Percentiles rank a stretch among this genome's conserved stretches.
Conservation (phyloP, 2,888 invertebrate genomes). For the Bhutanitis thaidina region DNA sequence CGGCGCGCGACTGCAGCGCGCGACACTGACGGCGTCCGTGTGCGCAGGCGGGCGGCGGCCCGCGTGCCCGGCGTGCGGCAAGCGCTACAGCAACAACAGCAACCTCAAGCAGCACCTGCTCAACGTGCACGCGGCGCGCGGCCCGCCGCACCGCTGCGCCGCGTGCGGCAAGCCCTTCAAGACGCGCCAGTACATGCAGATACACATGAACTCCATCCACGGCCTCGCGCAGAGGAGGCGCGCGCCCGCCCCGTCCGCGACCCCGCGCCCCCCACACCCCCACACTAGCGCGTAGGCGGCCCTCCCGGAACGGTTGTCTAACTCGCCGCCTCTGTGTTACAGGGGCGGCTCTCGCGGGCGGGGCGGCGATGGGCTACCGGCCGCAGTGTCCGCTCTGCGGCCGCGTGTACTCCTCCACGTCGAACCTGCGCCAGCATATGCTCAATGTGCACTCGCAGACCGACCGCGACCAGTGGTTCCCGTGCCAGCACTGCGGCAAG, state of each 20-base stretch:
- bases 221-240: slow-evolving; percentile 74
- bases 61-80: slow-evolving; percentile 84
- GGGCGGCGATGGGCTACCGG: slow-evolving; percentile 77
- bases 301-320: slow-evolving; percentile 34
- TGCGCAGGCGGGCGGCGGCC: slow-evolving; percentile 66
- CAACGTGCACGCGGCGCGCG: slow-evolving; percentile 84
- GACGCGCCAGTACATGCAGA: slow-evolving; percentile 85
- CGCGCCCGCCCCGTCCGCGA: background rate
- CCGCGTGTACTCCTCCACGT: slow-evolving; percentile 85
- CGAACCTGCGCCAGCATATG: slow-evolving; percentile 88
- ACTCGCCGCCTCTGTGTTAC: slow-evolving; percentile 84
- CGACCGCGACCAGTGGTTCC: slow-evolving; percentile 85
- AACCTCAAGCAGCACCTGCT: slow-evolving; percentile 85
- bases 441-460: slow-evolving; percentile 87
- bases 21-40: slow-evolving; percentile 39
- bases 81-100: slow-evolving; percentile 84
- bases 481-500: slow-evolving; percentile 86
- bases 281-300: background rate
- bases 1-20: too few relatives aligned
- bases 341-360: slow-evolving; percentile 82
- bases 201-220: slow-evolving; percentile 84
- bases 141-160: slow-evolving; percentile 81
- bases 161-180: slow-evolving; percentile 83
- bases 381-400: slow-evolving; percentile 86
- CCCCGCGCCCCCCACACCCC: background rate